These are phyloP conservation scores for Lordiphosa andalusiaca DNA, from an alignment of 2,888 invertebrate species.

Conservation along the genomic window DNA sequence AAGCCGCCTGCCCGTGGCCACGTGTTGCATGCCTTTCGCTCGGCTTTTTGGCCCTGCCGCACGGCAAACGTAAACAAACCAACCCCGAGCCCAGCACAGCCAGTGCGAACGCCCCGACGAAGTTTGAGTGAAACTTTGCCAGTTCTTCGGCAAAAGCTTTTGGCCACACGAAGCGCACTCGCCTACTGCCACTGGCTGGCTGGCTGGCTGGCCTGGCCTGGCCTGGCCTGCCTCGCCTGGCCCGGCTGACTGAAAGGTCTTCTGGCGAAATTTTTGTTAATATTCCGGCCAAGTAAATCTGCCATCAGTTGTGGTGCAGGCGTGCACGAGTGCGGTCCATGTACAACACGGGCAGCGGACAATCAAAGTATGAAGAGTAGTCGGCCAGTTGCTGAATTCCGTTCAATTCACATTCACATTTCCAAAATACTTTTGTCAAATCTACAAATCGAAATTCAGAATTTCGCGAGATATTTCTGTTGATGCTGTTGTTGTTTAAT, in stretches of 20 bases:
- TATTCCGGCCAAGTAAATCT: constrained; percentile 50
- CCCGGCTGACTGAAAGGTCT: constrained; percentile 5
- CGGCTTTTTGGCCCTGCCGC: no score
- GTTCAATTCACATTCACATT: no score
- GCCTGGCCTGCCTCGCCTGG: no score
- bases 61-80: constrained; percentile 3
- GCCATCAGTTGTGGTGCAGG: constrained; percentile 72
- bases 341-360: constrained; percentile 13
- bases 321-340: constrained; percentile 65
- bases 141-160: background rate
- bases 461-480: no score
- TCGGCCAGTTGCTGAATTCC: no score
- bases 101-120: constrained; percentile 30
- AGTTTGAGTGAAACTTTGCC: no score
- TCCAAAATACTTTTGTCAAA: no score
- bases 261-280: constrained; percentile 54
- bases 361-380: background rate
- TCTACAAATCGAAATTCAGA: no score
- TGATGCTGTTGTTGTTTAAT: no score
- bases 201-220: no score
- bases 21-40: no score
- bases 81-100: constrained; percentile 6
- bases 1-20: no score
- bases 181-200: constrained; percentile 34
- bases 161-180: constrained; percentile 6